These are phyloP conservation scores for Vidua chalybeata DNA, from an alignment of 2,113 vertebrate species.

Conservation along the genomic window DNA sequence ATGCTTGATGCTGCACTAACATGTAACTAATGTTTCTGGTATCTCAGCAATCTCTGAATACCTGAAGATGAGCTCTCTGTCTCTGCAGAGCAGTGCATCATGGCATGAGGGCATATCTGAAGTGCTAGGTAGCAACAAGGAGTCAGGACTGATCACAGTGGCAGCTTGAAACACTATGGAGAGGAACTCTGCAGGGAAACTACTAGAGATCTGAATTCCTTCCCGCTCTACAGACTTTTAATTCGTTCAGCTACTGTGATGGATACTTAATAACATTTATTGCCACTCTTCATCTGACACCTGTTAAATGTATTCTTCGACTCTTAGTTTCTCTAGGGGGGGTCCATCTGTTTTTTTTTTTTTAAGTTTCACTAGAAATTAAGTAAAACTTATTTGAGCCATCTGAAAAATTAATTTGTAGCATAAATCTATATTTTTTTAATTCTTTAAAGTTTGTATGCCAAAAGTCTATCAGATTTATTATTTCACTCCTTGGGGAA, in stretches of 20 bases:
- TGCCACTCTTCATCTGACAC: background rate
- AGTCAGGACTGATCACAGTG: background rate
- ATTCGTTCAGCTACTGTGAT: background rate
- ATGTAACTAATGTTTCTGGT: background rate
- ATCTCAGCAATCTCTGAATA: background rate
- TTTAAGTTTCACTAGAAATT: slow-evolving; percentile 21
- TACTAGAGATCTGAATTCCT: background rate
- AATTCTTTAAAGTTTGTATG: slow-evolving; percentile 19
- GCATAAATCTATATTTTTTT: background rate
- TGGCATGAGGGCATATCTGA: background rate
- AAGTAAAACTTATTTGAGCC: background rate
- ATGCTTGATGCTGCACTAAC: background rate
- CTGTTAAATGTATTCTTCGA: background rate
- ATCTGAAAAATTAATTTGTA: slow-evolving; percentile 57
- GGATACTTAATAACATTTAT: background rate
- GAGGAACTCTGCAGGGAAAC: background rate
- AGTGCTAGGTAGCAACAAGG: background rate
- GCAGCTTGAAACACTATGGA: background rate
- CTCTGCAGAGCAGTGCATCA: background rate
- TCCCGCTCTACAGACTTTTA: background rate
- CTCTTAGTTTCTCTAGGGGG: background rate
- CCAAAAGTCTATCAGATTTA: slow-evolving; percentile 21
- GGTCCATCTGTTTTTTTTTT: background rate
- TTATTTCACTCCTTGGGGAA: slow-evolving; percentile 39
- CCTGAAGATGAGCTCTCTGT: background rate